Evolutionary conservation across 2,888 invertebrate species (phyloP).

Genomic region (Archaeoteleia sp.): DNA sequence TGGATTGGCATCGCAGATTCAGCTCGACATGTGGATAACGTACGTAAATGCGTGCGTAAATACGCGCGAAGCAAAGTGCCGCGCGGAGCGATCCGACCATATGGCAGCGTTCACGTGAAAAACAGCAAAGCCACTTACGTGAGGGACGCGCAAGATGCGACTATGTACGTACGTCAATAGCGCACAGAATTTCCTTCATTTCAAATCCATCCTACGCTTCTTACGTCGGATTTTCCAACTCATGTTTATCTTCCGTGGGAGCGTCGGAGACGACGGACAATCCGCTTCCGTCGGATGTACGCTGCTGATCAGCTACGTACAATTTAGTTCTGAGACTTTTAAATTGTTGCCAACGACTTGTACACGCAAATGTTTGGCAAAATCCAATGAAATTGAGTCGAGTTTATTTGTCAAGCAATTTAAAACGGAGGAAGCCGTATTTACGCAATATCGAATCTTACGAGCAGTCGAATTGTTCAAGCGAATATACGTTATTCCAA

Average conservation of each 20-base stretch:
- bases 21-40: conserved; percentile 30
- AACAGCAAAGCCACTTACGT: conserved; percentile 39
- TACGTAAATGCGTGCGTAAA: conserved; percentile 27
- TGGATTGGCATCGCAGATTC: conserved; percentile 32
- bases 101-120: conserved; percentile 24
- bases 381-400: conserved; percentile 2
- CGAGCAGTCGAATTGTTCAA: too few relatives aligned
- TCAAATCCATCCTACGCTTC: conserved; percentile 23
- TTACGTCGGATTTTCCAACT: conserved; percentile 35
- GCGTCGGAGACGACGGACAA: conserved; percentile 15
- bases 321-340: conserved; percentile 18
- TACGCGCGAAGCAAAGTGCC: conserved; percentile 16
- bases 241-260: conserved; percentile 32
- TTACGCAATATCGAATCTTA: too few relatives aligned
- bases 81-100: conserved; percentile 10
- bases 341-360: not conserved
- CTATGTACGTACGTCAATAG: conserved; percentile 25
- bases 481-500: too few relatives aligned
- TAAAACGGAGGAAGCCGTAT: too few relatives aligned
- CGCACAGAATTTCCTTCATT: conserved; percentile 13
- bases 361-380: not conserved
- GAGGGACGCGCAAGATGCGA: conserved; percentile 13
- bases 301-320: conserved; percentile 15
- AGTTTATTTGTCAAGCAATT: too few relatives aligned
- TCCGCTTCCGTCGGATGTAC: conserved; percentile 23